Evolutionary conservation across 2,113 vertebrate species (phyloP).

Genomic region (Actenoides lindsayi): DNA sequence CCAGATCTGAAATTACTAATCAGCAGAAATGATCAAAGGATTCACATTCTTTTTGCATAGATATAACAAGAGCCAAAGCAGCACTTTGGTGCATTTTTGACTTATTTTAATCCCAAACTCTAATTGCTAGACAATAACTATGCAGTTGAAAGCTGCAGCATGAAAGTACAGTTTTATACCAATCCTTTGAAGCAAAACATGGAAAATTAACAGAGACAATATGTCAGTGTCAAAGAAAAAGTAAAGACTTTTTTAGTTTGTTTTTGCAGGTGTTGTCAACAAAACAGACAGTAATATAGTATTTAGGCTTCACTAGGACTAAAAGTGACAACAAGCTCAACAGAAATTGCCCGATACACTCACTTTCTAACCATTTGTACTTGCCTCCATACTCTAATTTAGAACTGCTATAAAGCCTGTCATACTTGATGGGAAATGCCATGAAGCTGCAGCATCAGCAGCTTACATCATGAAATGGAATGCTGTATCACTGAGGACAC

Average conservation of each 20-base stretch:
- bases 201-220: conserved; percentile 21
- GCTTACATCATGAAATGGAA: conserved; percentile 18
- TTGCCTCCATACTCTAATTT: conserved; percentile 49
- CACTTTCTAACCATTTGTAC: conserved; percentile 40
- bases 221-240: neutral
- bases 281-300: conserved; percentile 18
- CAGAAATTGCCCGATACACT: neutral
- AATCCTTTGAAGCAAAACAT: neutral
- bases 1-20: conserved; percentile 9
- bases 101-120: neutral
- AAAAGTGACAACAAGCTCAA: conserved; percentile 16
- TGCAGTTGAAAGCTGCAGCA: neutral
- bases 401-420: conserved; percentile 60
- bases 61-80: neutral
- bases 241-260: neutral
- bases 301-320: conserved; percentile 31
- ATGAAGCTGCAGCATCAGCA: conserved; percentile 45
- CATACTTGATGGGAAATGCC: conserved; percentile 60
- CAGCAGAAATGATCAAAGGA: neutral
- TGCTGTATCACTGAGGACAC: conserved; percentile 18
- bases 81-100: neutral
- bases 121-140: neutral
- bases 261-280: conserved; percentile 26
- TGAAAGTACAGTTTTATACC: neutral
- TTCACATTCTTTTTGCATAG: neutral